Evolutionary conservation across 2,113 vertebrate genomes (phyloP).

Genomic region (Myrmophylax atrothorax): DNA sequence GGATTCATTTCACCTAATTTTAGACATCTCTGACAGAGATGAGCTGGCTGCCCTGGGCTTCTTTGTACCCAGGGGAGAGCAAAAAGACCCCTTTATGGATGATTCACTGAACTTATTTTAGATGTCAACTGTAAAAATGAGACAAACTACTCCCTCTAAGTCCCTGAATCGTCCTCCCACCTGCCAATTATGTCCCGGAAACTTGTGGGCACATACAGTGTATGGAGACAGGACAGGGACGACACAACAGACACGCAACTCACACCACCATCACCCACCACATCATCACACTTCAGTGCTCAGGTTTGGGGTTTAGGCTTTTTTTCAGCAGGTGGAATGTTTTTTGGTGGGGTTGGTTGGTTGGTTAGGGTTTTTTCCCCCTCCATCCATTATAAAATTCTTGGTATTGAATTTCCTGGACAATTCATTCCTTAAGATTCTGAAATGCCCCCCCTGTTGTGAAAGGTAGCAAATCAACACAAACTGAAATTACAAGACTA

Average conservation of each 20-base stretch:
- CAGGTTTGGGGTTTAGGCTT: not conserved
- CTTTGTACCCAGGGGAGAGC: not conserved
- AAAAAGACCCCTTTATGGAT: not conserved
- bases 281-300: not conserved
- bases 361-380: not conserved
- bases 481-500: not conserved
- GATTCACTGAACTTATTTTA: constrained; percentile 35
- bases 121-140: not conserved
- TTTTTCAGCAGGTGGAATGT: not conserved
- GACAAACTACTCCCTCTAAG: not conserved
- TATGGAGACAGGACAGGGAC: rapidly evolving
- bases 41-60: not conserved
- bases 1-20: constrained; percentile 25
- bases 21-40: constrained; percentile 1
- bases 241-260: not conserved
- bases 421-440: not conserved
- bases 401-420: not conserved
- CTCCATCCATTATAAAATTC: not conserved
- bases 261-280: not conserved
- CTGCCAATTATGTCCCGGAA: not conserved
- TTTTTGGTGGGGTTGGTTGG: not conserved
- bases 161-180: not conserved
- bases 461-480: not conserved
- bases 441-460: not conserved
- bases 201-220: not conserved